Conservation (phyloP, 2,888 invertebrate species). For the Osedax fenrisi region DNA sequence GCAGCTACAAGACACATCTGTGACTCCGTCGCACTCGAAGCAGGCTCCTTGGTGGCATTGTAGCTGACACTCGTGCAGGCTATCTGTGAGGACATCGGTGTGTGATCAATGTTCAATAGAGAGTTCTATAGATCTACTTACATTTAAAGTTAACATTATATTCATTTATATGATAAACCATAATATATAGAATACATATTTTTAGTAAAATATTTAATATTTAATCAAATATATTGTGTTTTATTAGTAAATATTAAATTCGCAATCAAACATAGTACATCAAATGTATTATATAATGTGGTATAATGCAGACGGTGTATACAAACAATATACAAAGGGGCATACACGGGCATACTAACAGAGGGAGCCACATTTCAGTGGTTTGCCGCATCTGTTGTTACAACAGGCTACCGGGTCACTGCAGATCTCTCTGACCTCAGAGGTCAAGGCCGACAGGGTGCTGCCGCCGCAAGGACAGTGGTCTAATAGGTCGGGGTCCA, state of each 20-base stretch:
- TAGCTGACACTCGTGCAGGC: conserved; percentile 62
- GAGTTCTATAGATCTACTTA: no score
- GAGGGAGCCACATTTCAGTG: conserved; percentile 60
- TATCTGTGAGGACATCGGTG: no score
- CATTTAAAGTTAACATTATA: conserved; percentile 8
- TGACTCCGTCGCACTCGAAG: conserved; percentile 56
- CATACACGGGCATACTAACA: no score
- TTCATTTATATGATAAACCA: neutral
- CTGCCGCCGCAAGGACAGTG: conserved; percentile 69
- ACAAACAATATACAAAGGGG: no score
- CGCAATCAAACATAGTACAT: no score
- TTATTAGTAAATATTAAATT: no score
- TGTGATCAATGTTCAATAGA: no score
- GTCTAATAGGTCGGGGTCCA: conserved; percentile 57
- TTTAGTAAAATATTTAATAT: no score
- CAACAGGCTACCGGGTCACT: conserved; percentile 54
- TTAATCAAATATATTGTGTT: no score
- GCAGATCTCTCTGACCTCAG: conserved; percentile 39
- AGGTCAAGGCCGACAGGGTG: conserved; percentile 45
- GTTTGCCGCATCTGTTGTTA: conserved; percentile 62
- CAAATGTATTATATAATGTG: no score
- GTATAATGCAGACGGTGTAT: no score
- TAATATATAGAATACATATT: no score
- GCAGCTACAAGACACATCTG: conserved; percentile 43
- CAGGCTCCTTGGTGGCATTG: conserved; percentile 72